These are phyloP conservation scores for Marisa cornuarietis DNA, from an alignment of 1,140 invertebrate genomes.

Conservation along the genomic window DNA sequence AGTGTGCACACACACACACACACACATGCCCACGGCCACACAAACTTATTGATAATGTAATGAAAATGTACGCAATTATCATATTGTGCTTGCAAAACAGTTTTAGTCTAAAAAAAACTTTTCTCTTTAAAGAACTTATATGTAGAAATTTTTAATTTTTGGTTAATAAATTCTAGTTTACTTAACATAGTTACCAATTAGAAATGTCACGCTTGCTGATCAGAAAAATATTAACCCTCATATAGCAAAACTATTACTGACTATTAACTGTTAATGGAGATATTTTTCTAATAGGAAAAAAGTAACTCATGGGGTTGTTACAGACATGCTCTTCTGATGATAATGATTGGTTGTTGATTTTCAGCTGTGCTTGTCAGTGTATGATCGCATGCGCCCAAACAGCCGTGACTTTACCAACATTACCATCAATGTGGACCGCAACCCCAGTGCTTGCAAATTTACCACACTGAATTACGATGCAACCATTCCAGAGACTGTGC, in stretches of 20 bases:
- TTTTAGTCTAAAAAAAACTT: no score
- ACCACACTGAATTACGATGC: conserved; percentile 24
- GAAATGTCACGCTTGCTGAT: no score
- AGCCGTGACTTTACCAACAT: conserved; percentile 82
- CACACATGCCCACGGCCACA: no score
- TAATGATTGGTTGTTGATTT: conserved; percentile 15
- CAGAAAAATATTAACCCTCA: background rate
- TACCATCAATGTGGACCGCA: conserved; percentile 84
- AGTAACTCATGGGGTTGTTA: conserved; percentile 1
- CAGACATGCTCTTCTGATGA: background rate
- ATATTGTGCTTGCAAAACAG: no score
- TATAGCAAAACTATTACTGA: background rate
- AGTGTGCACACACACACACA: no score
- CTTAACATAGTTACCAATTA: background rate
- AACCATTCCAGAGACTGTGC: conserved; percentile 51
- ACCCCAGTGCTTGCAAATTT: conserved; percentile 70
- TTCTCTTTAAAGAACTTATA: no score
- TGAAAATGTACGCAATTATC: no score
- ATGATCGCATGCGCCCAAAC: conserved; percentile 87
- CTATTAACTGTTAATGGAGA: background rate
- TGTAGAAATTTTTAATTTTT: no score
- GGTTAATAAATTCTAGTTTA: background rate
- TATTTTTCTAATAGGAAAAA: background rate
- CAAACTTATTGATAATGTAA: no score
- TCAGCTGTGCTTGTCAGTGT: conserved; percentile 81